Percentiles rank a stretch among this genome's conserved stretches.
Conservation (phyloP, 1,140 invertebrate genomes). For the Trichonephila clavata region DNA sequence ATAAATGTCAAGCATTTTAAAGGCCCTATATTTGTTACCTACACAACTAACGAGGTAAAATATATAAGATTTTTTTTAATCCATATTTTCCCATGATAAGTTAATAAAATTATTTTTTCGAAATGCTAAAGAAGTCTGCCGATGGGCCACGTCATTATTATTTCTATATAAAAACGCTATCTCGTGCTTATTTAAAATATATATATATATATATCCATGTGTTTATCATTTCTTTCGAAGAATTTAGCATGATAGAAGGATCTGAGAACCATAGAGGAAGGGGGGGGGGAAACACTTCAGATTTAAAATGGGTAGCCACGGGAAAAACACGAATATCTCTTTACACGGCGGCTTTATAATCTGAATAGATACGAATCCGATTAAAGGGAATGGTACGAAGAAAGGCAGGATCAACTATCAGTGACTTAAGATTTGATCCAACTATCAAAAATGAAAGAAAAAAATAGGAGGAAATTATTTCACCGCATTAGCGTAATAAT, state of each 20-base stretch:
- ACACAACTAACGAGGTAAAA: no score
- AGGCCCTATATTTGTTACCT: no score
- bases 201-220: background rate
- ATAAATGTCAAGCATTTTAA: no score
- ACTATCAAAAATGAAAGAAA: background rate
- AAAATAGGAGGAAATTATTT: slow-evolving; percentile 1
- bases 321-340: background rate
- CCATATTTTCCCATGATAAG: no score
- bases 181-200: background rate
- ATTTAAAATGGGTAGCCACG: background rate
- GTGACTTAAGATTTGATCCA: background rate
- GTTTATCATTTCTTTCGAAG: background rate
- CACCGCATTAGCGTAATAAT: slow-evolving; percentile 20
- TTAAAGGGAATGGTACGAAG: background rate
- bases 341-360: background rate
- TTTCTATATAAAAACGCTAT: background rate
- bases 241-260: background rate
- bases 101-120: no score
- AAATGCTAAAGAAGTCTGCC: no score
- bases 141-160: no score
- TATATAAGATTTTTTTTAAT: no score
- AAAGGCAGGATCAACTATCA: background rate
- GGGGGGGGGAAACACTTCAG: background rate
- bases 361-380: background rate
- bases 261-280: background rate